These are phyloP conservation scores for Chrysolina oricalcia DNA, from an alignment of 2,888 invertebrate genomes.

Conservation along the genomic window DNA sequence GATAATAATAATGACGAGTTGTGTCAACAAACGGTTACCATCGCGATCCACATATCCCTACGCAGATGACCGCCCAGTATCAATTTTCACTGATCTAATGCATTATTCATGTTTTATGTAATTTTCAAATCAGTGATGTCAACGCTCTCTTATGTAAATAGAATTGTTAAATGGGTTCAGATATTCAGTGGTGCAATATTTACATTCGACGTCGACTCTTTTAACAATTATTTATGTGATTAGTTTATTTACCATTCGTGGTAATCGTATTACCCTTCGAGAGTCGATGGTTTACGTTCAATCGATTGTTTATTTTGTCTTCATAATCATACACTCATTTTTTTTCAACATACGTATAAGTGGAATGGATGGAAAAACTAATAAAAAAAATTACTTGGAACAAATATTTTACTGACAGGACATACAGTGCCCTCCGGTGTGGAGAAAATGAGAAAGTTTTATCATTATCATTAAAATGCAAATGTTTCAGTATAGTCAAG, in stretches of 20 bases:
- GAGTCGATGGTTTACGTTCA: slow-evolving; percentile 1
- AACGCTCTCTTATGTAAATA: slow-evolving; percentile 48
- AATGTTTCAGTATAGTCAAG: too few species aligned
- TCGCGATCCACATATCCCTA: neutral
- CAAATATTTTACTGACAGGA: too few species aligned
- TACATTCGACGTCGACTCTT: slow-evolving; percentile 40
- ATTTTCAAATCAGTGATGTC: slow-evolving; percentile 42
- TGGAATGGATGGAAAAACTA: too few species aligned
- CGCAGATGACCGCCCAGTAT: slow-evolving; percentile 3
- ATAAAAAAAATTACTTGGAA: too few species aligned
- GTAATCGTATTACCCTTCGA: slow-evolving; percentile 6
- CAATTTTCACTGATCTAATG: slow-evolving; percentile 20
- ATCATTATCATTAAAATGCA: too few species aligned
- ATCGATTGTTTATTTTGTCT: neutral
- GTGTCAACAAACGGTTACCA: neutral
- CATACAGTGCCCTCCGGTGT: too few species aligned
- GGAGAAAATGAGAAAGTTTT: too few species aligned
- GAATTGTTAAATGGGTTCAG: slow-evolving; percentile 28
- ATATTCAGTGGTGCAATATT: slow-evolving; percentile 47
- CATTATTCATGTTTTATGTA: slow-evolving; percentile 27
- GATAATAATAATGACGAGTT: neutral
- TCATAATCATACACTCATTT: neutral
- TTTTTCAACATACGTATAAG: too few species aligned
- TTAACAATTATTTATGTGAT: slow-evolving; percentile 49
- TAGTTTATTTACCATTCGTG: slow-evolving; percentile 41